phyloP scores from a whole-genome alignment of 2,797 vertebrate species.

The Silurus lanzhouensis region DNA sequence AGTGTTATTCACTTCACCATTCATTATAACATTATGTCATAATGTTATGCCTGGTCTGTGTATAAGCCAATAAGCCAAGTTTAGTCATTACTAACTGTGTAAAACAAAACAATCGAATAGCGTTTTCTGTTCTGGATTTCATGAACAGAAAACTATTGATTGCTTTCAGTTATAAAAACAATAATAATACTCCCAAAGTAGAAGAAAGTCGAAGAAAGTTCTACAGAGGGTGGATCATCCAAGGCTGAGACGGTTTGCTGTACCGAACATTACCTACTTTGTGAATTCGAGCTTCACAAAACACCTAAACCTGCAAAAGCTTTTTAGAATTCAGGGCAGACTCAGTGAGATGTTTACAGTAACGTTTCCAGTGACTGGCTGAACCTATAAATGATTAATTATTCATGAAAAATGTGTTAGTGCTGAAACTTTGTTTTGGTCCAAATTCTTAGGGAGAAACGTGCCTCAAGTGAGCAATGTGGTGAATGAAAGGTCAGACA shows the following conservation, averaged over 20 bases:
- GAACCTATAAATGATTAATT: not conserved
- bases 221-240: not conserved
- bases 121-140: not conserved
- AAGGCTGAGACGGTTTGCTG: not conserved
- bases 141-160: not conserved
- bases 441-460: not conserved
- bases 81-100: not conserved
- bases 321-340: not conserved
- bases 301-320: not conserved
- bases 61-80: not conserved
- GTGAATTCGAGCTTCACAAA: not conserved
- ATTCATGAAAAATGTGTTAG: not conserved
- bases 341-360: not conserved
- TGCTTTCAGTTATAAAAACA: too few species aligned
- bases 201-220: too few species aligned
- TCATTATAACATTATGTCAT: too few species aligned
- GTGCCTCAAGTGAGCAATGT: not conserved
- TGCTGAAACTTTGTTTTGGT: not conserved
- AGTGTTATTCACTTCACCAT: too few species aligned
- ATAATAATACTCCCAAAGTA: too few species aligned
- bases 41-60: too few species aligned
- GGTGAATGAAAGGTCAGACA: conserved; percentile 2
- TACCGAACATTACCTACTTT: not conserved
- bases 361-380: not conserved
- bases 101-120: not conserved